Evolutionary conservation across 2,888 invertebrate species (phyloP).

Genomic region (Hirtodrosophila confusa): DNA sequence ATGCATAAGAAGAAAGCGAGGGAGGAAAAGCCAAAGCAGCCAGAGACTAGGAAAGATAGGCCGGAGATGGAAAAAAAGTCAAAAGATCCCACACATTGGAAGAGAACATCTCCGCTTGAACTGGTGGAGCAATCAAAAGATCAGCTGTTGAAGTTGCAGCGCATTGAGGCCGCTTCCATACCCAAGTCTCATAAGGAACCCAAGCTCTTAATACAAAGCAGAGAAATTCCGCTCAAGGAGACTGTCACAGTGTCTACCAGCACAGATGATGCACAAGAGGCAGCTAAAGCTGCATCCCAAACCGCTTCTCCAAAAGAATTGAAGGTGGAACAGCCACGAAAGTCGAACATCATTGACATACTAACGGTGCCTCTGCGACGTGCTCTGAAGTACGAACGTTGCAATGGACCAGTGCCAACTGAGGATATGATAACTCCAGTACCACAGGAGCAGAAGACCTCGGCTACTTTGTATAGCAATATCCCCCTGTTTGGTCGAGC

Average conservation of each 20-base stretch:
- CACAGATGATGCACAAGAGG: no score
- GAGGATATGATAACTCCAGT: no score
- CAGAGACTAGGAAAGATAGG: not conserved
- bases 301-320: no score
- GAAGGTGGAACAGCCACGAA: no score
- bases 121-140: not conserved
- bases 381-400: no score
- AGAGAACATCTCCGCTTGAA: not conserved
- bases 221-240: no score
- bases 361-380: no score
- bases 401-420: no score
- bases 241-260: no score
- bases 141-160: slow-evolving; percentile 22
- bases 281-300: no score
- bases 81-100: not conserved
- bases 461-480: not conserved
- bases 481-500: not conserved
- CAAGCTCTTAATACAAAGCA: not conserved
- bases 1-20: not conserved
- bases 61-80: not conserved
- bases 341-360: no score
- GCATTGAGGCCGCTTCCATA: slow-evolving; percentile 49
- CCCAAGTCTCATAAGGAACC: slow-evolving; percentile 36
- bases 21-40: not conserved
- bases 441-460: no score